Percentiles rank a stretch among this genome's conserved stretches.
These are phyloP conservation scores for Cantharis lateralis DNA, from an alignment of 2,888 invertebrate species.

Conservation along the genomic window DNA sequence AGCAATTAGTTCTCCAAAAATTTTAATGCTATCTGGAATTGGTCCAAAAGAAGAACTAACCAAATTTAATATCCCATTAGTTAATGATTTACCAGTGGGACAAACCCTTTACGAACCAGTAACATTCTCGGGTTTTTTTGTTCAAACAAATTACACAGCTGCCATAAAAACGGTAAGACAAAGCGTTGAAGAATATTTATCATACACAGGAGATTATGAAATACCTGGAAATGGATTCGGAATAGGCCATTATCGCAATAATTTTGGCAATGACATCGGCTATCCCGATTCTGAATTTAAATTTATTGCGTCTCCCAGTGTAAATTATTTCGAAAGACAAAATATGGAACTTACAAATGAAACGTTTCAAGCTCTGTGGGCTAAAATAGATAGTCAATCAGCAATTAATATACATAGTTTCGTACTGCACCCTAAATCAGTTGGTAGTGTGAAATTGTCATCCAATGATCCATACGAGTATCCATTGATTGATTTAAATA, in stretches of 20 bases:
- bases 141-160: not conserved
- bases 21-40: slow-evolving; percentile 74
- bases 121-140: not conserved
- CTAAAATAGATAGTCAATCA: slow-evolving; percentile 55
- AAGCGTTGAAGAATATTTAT: not conserved
- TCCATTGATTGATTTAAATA: slow-evolving; percentile 66
- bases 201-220: slow-evolving; percentile 52
- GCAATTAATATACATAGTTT: slow-evolving; percentile 60
- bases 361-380: slow-evolving; percentile 44
- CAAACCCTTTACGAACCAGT: not conserved
- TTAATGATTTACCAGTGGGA: not conserved
- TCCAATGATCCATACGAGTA: slow-evolving; percentile 62
- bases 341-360: slow-evolving; percentile 35
- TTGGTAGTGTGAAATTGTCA: slow-evolving; percentile 58
- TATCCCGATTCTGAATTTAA: slow-evolving; percentile 65
- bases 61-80: not conserved
- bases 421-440: slow-evolving; percentile 62
- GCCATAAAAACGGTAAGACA: not conserved
- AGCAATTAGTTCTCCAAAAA: slow-evolving; percentile 77
- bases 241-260: slow-evolving; percentile 65
- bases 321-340: slow-evolving; percentile 52
- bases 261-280: slow-evolving; percentile 63
- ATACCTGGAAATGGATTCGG: slow-evolving; percentile 63
- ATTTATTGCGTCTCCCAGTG: slow-evolving; percentile 64
- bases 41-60: not conserved